Conservation (phyloP, 2,797 vertebrate genomes). For the Tenualosa thibaudeaui region DNA sequence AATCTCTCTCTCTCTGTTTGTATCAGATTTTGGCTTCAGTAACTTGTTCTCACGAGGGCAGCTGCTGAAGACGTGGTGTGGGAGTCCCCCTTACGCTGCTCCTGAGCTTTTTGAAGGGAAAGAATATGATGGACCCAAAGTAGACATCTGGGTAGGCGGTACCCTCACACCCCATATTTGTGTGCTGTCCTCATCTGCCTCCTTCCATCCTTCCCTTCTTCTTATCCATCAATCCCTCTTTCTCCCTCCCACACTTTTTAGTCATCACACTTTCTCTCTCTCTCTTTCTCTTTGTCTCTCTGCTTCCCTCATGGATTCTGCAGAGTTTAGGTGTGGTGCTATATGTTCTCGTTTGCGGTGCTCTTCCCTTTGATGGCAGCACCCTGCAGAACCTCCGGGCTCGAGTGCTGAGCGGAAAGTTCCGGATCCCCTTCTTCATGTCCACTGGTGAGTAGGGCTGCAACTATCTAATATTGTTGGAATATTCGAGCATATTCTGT, state of each 20-base stretch:
- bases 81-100: conserved; percentile 95
- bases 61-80: conserved; percentile 97
- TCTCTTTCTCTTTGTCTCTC: background rate
- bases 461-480: too few species aligned
- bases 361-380: conserved; percentile 95
- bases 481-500: background rate
- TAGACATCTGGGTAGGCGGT: conserved; percentile 92
- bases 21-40: conserved; percentile 96
- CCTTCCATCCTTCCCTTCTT: background rate
- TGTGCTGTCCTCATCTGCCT: background rate
- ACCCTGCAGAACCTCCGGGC: conserved; percentile 96
- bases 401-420: conserved; percentile 94
- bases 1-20: background rate
- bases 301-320: background rate
- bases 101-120: conserved; percentile 98
- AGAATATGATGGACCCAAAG: conserved; percentile 97
- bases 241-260: background rate
- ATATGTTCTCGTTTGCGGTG: conserved; percentile 95
- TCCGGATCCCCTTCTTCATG: conserved; percentile 99
- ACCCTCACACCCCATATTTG: background rate
- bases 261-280: background rate
- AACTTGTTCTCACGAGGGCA: conserved; percentile 96
- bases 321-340: conserved; percentile 96
- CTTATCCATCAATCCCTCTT: background rate
- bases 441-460: conserved; percentile 80